phyloP scores from a whole-genome alignment of 1,140 invertebrate species.

The Plutomurus gul region DNA sequence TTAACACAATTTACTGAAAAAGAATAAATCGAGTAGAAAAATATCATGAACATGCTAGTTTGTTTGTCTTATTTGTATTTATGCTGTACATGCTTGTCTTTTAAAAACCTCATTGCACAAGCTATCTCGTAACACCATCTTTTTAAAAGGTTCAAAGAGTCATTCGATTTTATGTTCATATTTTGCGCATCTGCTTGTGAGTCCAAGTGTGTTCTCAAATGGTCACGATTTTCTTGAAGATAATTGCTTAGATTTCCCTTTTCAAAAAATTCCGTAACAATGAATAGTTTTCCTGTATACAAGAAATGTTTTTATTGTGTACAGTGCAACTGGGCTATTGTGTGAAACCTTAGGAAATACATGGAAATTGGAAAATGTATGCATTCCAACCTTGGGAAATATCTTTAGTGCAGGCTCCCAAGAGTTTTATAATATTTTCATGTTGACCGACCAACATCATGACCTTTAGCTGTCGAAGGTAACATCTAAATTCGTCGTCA shows the following conservation, averaged over 20 bases:
- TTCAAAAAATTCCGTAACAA: conserved; percentile 14
- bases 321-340: too few species aligned
- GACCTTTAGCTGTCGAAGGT: not conserved
- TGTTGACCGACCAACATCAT: not conserved
- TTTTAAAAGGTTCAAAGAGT: not conserved
- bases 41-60: not conserved
- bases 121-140: conserved; percentile 35
- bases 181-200: not conserved
- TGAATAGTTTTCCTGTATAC: not conserved
- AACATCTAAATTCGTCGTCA: not conserved
- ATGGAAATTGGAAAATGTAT: not conserved
- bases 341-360: not conserved
- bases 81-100: not conserved
- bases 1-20: not conserved
- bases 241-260: not conserved
- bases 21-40: not conserved
- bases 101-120: conserved; percentile 6
- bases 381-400: not conserved
- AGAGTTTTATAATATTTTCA: conserved; percentile 20
- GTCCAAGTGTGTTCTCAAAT: not conserved
- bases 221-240: not conserved
- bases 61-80: not conserved
- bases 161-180: too few species aligned
- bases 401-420: conserved; percentile 30
- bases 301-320: too few species aligned